Conservation (phyloP, 2,888 invertebrate species). For the Bembecia ichneumoniformis region DNA sequence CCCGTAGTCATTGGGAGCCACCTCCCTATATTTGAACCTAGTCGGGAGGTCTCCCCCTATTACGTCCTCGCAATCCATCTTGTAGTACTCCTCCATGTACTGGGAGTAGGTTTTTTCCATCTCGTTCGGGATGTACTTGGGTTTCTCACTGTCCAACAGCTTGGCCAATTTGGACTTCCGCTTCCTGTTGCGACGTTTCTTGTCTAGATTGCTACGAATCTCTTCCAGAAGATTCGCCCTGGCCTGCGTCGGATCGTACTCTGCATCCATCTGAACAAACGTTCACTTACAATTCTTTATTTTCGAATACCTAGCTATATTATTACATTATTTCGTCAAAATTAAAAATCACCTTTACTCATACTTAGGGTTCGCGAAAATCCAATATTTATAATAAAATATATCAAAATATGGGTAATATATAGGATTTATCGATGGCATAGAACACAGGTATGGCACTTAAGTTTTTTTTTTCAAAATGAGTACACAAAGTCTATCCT, state of each 20-base stretch:
- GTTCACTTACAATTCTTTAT: too few relatives aligned
- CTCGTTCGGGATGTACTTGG: constrained; percentile 82
- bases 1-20: constrained; percentile 92
- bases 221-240: constrained; percentile 69
- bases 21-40: constrained; percentile 92
- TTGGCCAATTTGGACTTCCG: constrained; percentile 84
- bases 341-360: too few relatives aligned
- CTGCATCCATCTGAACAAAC: constrained; percentile 85
- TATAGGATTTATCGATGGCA: too few relatives aligned
- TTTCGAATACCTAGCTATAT: too few relatives aligned
- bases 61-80: constrained; percentile 95
- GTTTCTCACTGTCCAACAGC: constrained; percentile 82
- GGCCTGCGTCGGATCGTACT: constrained; percentile 76
- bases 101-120: constrained; percentile 83
- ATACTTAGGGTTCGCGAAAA: too few relatives aligned
- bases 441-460: too few relatives aligned
- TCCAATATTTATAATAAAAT: too few relatives aligned
- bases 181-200: constrained; percentile 72
- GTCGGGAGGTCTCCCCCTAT: constrained; percentile 93
- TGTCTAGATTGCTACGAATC: constrained; percentile 66
- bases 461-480: too few relatives aligned
- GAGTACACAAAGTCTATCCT: too few relatives aligned
- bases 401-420: too few relatives aligned
- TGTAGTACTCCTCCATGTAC: constrained; percentile 95
- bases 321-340: too few relatives aligned